Evolutionary conservation across 2,797 vertebrate species (phyloP).

Genomic region (Erethizon dorsatum): DNA sequence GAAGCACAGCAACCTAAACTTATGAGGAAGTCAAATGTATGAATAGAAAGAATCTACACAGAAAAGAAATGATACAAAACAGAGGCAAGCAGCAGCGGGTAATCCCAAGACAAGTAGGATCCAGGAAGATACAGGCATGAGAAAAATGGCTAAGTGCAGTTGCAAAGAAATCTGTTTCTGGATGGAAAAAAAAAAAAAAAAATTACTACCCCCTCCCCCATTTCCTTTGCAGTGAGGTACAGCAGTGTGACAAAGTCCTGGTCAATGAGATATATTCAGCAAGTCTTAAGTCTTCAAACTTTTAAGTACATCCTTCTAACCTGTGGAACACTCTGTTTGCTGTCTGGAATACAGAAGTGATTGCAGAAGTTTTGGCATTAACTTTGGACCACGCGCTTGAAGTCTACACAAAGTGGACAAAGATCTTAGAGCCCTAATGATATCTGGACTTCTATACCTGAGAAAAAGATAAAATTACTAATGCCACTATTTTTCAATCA

Average conservation of each 20-base stretch:
- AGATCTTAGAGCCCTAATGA: neutral
- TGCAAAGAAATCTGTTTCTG: slow-evolving; percentile 11
- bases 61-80: neutral
- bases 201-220: neutral
- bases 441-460: neutral
- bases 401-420: neutral
- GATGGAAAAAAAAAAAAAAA: neutral
- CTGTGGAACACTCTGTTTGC: neutral
- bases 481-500: neutral
- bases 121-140: neutral
- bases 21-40: neutral
- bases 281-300: neutral
- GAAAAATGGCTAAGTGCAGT: neutral
- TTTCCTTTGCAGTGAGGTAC: neutral
- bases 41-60: neutral
- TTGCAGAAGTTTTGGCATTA: neutral
- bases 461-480: neutral
- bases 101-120: neutral
- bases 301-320: neutral
- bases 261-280: neutral
- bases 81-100: neutral
- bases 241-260: neutral
- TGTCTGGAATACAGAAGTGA: slow-evolving; percentile 11
- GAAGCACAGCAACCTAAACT: neutral
- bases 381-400: neutral